phyloP scores from a whole-genome alignment of 2,113 vertebrate species.

The Madoqua kirkii region DNA sequence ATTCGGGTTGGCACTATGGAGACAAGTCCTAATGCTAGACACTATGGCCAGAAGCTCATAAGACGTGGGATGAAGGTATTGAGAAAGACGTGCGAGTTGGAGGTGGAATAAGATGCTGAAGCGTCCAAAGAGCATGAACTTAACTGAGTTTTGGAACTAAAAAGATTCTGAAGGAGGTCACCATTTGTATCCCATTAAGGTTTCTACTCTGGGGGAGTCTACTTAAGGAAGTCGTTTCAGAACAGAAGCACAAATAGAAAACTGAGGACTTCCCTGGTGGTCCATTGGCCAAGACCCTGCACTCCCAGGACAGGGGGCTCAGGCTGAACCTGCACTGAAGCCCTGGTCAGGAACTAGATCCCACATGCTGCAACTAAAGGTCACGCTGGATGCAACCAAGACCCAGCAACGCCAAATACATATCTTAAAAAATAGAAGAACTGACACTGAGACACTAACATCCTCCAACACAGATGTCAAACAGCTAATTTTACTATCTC shows the following conservation, averaged over 20 bases:
- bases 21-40: too few species aligned
- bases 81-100: not conserved
- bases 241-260: not conserved
- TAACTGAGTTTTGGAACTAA: not conserved
- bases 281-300: not conserved
- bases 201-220: not conserved
- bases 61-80: rapidly evolving
- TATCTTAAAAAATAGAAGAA: not conserved
- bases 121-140: not conserved
- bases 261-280: not conserved
- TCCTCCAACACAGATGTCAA: not conserved
- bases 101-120: not conserved
- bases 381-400: not conserved
- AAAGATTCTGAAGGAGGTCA: not conserved
- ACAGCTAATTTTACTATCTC: not conserved
- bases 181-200: not conserved
- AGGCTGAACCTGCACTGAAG: not conserved
- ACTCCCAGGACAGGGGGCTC: not conserved
- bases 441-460: not conserved
- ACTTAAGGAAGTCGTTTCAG: not conserved
- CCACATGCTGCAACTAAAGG: not conserved
- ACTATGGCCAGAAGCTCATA: not conserved
- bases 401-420: not conserved
- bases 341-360: not conserved
- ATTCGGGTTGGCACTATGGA: not conserved